Evolutionary conservation across 1,140 invertebrate species (phyloP), one percentile per base, ranked within the genome.

Genomic region (Alviniconcha marisindica): DNA sequence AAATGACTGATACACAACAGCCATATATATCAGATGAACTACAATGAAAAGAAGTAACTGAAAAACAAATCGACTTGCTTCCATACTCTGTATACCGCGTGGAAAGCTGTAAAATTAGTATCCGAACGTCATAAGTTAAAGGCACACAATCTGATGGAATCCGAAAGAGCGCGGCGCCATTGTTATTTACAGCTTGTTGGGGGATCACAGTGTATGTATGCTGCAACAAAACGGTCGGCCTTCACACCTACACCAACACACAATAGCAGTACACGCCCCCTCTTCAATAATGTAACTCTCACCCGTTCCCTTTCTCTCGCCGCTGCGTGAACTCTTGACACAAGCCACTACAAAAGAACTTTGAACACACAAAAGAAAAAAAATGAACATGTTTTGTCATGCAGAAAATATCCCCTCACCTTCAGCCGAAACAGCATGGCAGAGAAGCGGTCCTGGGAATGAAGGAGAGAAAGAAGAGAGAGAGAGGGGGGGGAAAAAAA

Each of bases 361-460:
- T 71, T 33, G 14, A n/a, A 71, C 2, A n/a, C 5, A 71, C 14
- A 31, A 71, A 71, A 71, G 66, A 71, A 71, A 71, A 71, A 71
- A n/a, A 71, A 10, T 10, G 36, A 38, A 71, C 31, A 38, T 5
- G 18, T 60, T 60, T 60, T 60, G 56, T 60, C 56, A 60, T 38
- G 66, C 31, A 71, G 36, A 71, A 71, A 71, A 71, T 38, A 18
- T 40, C 33, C 60, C 24, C 60, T 63, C 60, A 63, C 60, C 60
- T 63, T 31, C 44, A 48, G 18, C 44, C 44, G 44, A 24, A 10
- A 69, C 24, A 69, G n/a, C 24, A 69, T 69, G 63, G n/a, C n/a
- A 69, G 63, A 28, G 15, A 33, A 5, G 44, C 7, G 44, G 44
- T n/a, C 15, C 15, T 56, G 18, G 5, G 18, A 10, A 48, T 10